phyloP scores from a whole-genome alignment of 1,140 invertebrate species.

The Trachymyrmex septentrionalis region DNA sequence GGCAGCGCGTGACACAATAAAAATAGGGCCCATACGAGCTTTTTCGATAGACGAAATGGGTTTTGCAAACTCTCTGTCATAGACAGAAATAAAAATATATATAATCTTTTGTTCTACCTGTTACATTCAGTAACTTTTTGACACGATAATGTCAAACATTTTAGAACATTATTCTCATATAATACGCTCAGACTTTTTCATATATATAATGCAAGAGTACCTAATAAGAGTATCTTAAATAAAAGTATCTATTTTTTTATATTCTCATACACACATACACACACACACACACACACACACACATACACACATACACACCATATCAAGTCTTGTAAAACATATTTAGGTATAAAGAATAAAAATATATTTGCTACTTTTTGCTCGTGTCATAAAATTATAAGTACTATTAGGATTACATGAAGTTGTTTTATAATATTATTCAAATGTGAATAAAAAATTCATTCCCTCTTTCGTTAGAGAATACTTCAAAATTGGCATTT shows the following conservation, averaged over 20 bases:
- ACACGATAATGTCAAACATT: constrained; percentile 15
- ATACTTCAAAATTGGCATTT: neutral
- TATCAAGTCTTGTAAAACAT: neutral
- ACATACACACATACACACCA: no score
- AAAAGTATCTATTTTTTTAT: neutral
- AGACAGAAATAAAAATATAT: constrained; percentile 33
- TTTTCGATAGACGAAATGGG: constrained; percentile 37
- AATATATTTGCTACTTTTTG: neutral
- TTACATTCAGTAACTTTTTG: constrained; percentile 31
- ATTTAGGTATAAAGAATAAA: neutral
- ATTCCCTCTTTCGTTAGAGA: neutral
- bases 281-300: no score
- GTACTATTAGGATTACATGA: neutral
- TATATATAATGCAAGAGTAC: neutral
- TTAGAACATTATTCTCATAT: neutral
- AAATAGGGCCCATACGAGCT: constrained; percentile 41
- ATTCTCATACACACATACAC: no score
- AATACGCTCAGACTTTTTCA: neutral
- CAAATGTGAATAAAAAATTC: neutral
- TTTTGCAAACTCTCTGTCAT: constrained; percentile 24
- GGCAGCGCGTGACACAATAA: constrained; percentile 42
- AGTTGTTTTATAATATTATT: neutral
- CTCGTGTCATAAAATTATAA: constrained; percentile 3
- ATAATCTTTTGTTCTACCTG: constrained; percentile 19
- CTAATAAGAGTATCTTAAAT: neutral